Evolutionary conservation across 2,113 vertebrate genomes (phyloP).

Genomic region (Axis porcinus): DNA sequence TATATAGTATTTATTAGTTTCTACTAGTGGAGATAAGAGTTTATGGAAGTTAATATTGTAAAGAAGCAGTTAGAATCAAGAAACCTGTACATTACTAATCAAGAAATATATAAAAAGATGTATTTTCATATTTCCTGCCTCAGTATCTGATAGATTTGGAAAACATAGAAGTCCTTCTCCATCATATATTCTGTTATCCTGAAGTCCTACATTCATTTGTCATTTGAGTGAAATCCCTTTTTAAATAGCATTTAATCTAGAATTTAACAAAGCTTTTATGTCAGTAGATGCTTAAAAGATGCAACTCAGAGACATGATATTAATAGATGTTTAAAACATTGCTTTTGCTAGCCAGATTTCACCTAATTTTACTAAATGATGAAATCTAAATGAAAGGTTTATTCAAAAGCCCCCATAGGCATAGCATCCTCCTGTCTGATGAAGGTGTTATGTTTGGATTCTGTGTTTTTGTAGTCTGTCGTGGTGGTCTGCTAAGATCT

Average conservation of each 20-base stretch:
- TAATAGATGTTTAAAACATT: background rate
- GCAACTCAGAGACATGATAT: background rate
- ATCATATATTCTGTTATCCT: background rate
- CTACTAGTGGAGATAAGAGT: background rate
- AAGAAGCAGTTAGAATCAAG: background rate
- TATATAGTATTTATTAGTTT: background rate
- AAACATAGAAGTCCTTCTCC: background rate
- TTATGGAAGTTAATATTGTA: background rate
- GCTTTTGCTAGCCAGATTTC: background rate
- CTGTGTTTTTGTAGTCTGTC: background rate
- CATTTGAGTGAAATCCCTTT: background rate
- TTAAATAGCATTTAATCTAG: background rate
- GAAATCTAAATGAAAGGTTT: background rate
- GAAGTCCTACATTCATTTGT: background rate
- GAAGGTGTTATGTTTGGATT: background rate
- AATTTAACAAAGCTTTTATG: background rate
- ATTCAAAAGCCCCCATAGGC: background rate
- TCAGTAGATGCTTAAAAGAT: slow-evolving; percentile 21
- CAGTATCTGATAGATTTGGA: background rate
- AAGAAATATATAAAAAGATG: background rate
- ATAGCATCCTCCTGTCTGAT: background rate
- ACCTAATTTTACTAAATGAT: background rate
- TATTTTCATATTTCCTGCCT: background rate
- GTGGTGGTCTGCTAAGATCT: background rate
- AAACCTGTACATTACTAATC: background rate